Conservation (phyloP, 1,140 invertebrate species). For the Drosophila nasuta region DNA sequence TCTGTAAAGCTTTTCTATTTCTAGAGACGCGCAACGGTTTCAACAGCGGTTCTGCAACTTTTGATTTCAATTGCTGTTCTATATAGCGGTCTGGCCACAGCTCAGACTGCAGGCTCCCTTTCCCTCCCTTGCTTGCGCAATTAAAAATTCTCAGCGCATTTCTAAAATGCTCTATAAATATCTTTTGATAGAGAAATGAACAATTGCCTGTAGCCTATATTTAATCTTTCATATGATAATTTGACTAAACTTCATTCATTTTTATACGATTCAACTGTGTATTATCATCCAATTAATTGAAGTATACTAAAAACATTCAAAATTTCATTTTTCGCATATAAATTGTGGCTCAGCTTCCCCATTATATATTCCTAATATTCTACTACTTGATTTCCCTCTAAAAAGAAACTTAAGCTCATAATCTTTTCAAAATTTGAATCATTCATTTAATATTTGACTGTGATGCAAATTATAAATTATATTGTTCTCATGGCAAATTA, state of each 20-base stretch:
- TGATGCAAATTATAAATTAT: not conserved
- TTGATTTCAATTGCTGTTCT: slow-evolving; percentile 71
- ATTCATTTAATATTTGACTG: not conserved
- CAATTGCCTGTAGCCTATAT: not conserved
- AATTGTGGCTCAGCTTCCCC: not conserved
- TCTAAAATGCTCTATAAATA: slow-evolving; percentile 19
- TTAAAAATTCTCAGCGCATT: slow-evolving; percentile 32
- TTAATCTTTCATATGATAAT: not conserved
- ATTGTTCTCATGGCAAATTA: not conserved
- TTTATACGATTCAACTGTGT: not conserved
- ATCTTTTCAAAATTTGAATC: not conserved
- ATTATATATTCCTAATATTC: slow-evolving; percentile 1
- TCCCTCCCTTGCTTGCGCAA: slow-evolving; percentile 37
- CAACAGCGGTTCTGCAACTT: slow-evolving; percentile 65
- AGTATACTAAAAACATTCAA: slow-evolving; percentile 4
- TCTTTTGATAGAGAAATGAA: too few species aligned
- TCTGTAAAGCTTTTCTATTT: slow-evolving; percentile 43
- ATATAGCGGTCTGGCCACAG: slow-evolving; percentile 55
- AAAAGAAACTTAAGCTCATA: slow-evolving; percentile 1
- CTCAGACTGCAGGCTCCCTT: not conserved
- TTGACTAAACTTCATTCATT: not conserved
- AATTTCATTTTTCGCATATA: slow-evolving; percentile 16
- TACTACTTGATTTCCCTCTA: not conserved
- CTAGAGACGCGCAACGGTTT: slow-evolving; percentile 38
- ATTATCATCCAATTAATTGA: slow-evolving; percentile 24